Percentiles rank a stretch among this genome's conserved stretches.
These are phyloP conservation scores for Rhynchopsitta pachyrhyncha DNA, from an alignment of 2,113 vertebrate species.

Conservation along the genomic window DNA sequence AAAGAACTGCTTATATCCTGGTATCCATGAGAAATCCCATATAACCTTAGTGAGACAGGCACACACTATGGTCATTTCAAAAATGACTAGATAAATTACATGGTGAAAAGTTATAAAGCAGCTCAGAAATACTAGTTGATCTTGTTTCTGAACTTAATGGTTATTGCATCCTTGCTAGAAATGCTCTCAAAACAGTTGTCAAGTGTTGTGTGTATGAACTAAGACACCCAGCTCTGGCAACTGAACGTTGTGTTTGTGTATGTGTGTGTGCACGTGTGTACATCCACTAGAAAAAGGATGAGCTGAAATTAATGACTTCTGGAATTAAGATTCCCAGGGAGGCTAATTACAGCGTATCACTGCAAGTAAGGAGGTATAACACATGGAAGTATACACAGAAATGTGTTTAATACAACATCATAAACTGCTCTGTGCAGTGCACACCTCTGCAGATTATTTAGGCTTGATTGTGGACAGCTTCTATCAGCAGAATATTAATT, in stretches of 20 bases:
- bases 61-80: not conserved
- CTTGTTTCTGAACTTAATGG: not conserved
- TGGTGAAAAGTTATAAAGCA: not conserved
- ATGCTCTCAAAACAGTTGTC: not conserved
- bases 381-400: not conserved
- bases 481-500: not conserved
- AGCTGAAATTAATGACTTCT: not conserved
- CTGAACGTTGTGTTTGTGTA: not conserved
- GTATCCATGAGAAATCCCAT: slow-evolving; percentile 13
- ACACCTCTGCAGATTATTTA: not conserved
- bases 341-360: not conserved
- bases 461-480: not conserved
- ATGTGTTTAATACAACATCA: not conserved
- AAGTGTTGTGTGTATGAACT: not conserved
- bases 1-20: not conserved
- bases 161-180: not conserved
- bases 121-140: not conserved
- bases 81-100: not conserved
- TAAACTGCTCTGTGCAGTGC: not conserved
- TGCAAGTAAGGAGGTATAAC: not conserved
- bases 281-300: not conserved
- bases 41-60: not conserved
- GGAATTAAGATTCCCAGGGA: not conserved
- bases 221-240: not conserved
- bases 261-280: not conserved